Evolutionary conservation across 2,797 vertebrate species (phyloP).

Genomic region (Sphenopsis melanotis): DNA sequence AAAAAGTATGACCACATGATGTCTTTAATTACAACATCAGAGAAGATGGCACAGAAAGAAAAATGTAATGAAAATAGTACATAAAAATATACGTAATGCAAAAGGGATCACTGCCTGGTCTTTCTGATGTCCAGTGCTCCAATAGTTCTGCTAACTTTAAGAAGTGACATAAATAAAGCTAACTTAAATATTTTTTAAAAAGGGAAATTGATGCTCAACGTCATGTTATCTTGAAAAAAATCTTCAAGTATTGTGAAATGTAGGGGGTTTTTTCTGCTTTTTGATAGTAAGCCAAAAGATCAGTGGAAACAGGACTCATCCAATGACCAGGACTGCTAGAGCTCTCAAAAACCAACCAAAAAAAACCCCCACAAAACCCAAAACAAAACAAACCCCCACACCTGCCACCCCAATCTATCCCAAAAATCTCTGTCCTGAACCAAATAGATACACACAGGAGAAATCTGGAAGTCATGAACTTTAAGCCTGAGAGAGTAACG

Average conservation of each 20-base stretch:
- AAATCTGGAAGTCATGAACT: neutral
- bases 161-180: neutral
- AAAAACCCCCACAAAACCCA: fast-evolving
- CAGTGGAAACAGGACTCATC: neutral
- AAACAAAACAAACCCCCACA: neutral
- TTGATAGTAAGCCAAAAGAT: neutral
- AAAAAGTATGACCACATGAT: neutral
- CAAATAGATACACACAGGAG: neutral
- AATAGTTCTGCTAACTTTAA: neutral
- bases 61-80: neutral
- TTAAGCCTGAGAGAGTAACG: neutral
- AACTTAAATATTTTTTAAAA: neutral
- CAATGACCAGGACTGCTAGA: neutral
- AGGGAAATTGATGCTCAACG: neutral
- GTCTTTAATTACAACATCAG: constrained; percentile 22
- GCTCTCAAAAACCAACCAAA: neutral
- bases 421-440: neutral
- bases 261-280: neutral
- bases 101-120: neutral
- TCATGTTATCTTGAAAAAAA: neutral
- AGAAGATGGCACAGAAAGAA: neutral
- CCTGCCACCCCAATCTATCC: fast-evolving
- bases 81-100: neutral
- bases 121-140: neutral
- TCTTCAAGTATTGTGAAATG: neutral